phyloP scores from a whole-genome alignment of 2,113 vertebrate genomes.

The Dermatemys mawii region DNA sequence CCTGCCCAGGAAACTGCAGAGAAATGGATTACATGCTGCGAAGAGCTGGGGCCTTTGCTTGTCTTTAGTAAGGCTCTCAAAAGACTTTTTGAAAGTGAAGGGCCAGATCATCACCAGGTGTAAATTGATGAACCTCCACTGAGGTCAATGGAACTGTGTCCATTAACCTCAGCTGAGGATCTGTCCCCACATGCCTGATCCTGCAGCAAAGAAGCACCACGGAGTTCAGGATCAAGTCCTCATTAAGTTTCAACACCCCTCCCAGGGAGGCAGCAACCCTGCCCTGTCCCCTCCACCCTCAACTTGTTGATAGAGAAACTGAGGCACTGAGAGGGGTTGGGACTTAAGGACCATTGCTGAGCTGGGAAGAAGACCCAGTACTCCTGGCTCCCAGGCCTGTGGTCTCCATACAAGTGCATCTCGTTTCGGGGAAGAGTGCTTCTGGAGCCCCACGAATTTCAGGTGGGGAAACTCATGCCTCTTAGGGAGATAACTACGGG shows the following conservation, averaged over 20 bases:
- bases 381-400: not conserved
- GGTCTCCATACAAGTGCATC: not conserved
- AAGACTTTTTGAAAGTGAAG: not conserved
- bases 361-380: not conserved
- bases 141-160: not conserved
- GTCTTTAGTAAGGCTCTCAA: fast-evolving
- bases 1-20: not conserved
- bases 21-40: not conserved
- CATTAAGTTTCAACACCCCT: not conserved
- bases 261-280: not conserved
- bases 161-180: not conserved
- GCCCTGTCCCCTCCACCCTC: fast-evolving
- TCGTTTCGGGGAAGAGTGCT: not conserved
- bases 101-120: fast-evolving
- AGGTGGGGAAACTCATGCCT: not conserved
- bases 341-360: not conserved
- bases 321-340: not conserved
- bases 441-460: not conserved
- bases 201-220: fast-evolving
- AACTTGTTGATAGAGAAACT: fast-evolving
- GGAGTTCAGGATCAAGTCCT: fast-evolving
- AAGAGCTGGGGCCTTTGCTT: fast-evolving
- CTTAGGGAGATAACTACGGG: not conserved
- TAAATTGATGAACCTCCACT: not conserved
- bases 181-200: not conserved